Base-by-base conservation (phyloP, 2,113 vertebrate species). In the Thalassoma bifasciatum region DNA sequence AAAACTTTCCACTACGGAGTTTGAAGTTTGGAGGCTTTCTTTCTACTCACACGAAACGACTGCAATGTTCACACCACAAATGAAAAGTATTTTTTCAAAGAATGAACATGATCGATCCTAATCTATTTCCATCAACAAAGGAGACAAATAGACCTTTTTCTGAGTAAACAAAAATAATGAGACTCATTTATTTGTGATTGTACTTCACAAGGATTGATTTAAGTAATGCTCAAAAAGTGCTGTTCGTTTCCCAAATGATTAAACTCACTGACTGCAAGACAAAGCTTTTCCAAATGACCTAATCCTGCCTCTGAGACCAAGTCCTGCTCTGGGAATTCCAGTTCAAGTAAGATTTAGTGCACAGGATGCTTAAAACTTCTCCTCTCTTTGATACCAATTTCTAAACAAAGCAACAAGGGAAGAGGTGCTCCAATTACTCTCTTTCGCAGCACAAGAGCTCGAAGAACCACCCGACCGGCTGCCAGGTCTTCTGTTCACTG, bases 371-470 rank as follows among this genome's bases (percentile, higher is more conserved):
- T n/a, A 57, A 73, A 89, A 77, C 58, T 7, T 26, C 57, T 75
- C 56, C 37, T 37, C 50, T 54, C 65, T 71, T 77, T 87, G 70
- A 87, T 83, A 69, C 73, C 5, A 23, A 24, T 84, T 84, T 86
- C 68, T 79, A 89, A 81, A 75, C 79, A 81, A 40, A 50, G 51
- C 61, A 73, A 64, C 63, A 30, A 64, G 40, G 44, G 42, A 74
- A 75, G 70, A 62, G 79, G 64, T 73, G 82, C 86, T 87, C 64
- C 78, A 65, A 77, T 82, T 81, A 90, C 86, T 78, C 68, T 72
- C 66, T 61, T 61, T 72, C 14, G 50, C 75, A 79, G 85, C 73
- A 82, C 46, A 72, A 85, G 82, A 78, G 72, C 73, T 22, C 61
- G 66, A 77, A 17, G 81, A 85, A 53, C 65, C 66, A 63, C 66